A percentile compares a stretch with the other conserved stretches of the same genome.
Conservation (phyloP, 2,797 vertebrate species). For the Rhadinocentrus ornatus region DNA sequence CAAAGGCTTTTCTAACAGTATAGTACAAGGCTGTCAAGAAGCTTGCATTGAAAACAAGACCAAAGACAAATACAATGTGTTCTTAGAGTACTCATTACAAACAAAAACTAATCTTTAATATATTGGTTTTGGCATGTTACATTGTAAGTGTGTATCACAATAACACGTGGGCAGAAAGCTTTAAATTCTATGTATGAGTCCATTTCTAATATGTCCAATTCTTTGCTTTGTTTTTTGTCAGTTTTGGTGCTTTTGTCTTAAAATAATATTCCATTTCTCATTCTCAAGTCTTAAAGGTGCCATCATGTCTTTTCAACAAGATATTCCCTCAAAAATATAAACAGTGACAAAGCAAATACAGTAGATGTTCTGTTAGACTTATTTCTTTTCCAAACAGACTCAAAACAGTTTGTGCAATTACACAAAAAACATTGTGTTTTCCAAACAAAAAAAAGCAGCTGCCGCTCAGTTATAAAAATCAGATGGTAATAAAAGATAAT, state of each 20-base stretch:
- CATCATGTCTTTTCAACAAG: neutral
- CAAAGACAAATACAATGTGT: neutral
- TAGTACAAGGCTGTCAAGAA: neutral
- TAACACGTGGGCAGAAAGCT: neutral
- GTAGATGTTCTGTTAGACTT: neutral
- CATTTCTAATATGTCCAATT: neutral
- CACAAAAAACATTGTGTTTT: slow-evolving; percentile 6
- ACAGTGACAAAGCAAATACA: neutral
- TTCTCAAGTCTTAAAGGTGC: neutral
- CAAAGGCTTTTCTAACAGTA: neutral
- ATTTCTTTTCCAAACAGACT: neutral
- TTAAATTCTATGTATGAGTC: neutral
- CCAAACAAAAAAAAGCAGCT: slow-evolving; percentile 10
- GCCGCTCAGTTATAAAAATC: neutral
- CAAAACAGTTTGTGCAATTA: neutral
- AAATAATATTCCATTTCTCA: too few species aligned
- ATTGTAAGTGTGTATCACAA: neutral
- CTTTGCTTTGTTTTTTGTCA: neutral
- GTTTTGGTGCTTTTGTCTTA: too few species aligned
- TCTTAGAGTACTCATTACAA: neutral
- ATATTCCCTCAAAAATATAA: neutral
- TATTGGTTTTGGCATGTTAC: neutral
- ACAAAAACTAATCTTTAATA: neutral
- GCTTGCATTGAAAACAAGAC: neutral
- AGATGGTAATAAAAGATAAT: too few species aligned